Conservation (phyloP, 2,113 vertebrate species). For the Apodemus speciosus region DNA sequence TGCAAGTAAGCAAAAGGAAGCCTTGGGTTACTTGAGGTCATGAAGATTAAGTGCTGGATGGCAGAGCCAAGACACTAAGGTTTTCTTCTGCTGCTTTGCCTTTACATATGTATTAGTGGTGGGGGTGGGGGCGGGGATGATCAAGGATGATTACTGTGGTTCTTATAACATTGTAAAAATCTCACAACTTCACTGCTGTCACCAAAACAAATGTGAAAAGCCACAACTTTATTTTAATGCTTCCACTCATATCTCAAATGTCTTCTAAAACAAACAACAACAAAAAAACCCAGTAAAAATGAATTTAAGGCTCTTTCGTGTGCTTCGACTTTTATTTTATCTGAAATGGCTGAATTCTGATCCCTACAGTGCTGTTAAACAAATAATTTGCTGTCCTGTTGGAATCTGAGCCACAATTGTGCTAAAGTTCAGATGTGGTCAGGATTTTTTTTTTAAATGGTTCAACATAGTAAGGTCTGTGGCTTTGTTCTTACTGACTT, state of each 20-base stretch:
- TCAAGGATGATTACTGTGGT: not conserved
- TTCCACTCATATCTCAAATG: too few species aligned
- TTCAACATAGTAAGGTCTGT: not conserved
- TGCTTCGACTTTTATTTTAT: not conserved
- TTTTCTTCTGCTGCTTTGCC: conserved; percentile 1
- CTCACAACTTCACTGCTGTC: too few species aligned
- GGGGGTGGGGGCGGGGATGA: not conserved
- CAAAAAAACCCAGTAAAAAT: not conserved
- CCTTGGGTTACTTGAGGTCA: conserved; percentile 39
- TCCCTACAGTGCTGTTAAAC: conserved; percentile 27
- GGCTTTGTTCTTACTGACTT: conserved; percentile 55
- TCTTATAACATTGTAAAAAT: too few species aligned
- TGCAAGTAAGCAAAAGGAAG: conserved; percentile 43
- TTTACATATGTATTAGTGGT: not conserved
- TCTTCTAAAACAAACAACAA: too few species aligned
- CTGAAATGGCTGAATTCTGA: conserved; percentile 47
- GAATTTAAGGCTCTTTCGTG: conserved; percentile 27
- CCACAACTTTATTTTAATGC: too few species aligned
- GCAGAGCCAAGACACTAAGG: conserved; percentile 14
- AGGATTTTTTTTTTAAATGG: conserved; percentile 34
- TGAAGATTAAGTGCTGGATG: not conserved
- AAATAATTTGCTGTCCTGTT: conserved; percentile 61
- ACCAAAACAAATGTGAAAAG: too few species aligned
- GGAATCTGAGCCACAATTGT: conserved; percentile 53
- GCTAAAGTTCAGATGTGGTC: conserved; percentile 57